Evolutionary conservation across 2,113 vertebrate species (phyloP).

Genomic region (Alexandromys fortis): DNA sequence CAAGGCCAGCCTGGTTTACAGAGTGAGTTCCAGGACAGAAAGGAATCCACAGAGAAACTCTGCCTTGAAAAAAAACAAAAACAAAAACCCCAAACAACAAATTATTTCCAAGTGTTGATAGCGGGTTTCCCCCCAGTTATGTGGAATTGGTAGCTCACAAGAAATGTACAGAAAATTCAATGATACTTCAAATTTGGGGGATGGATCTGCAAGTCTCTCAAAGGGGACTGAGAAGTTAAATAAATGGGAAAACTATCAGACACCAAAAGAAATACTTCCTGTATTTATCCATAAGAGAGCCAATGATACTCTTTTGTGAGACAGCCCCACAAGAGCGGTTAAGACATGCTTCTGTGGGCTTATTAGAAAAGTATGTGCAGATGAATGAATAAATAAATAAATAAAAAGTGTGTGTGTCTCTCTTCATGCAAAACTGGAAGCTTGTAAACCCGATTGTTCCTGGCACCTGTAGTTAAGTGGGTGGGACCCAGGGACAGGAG

Average conservation of each 20-base stretch:
- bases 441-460: background rate
- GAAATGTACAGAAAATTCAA: background rate
- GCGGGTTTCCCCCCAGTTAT: background rate
- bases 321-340: background rate
- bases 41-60: background rate
- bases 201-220: background rate
- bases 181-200: background rate
- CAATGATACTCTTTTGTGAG: background rate
- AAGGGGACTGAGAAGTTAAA: conserved; percentile 19
- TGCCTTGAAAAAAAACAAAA: background rate
- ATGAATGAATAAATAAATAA: background rate
- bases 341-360: background rate
- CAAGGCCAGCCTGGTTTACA: background rate
- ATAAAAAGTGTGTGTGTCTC: background rate
- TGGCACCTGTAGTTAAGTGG: background rate
- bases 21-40: background rate
- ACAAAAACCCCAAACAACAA: background rate
- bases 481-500: background rate
- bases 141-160: conserved; percentile 1
- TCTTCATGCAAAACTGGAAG: background rate
- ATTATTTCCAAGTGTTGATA: background rate
- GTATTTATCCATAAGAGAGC: background rate
- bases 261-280: background rate
- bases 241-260: background rate
- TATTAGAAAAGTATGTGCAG: background rate